Evolutionary conservation across 2,113 vertebrate genomes (phyloP).

Genomic region (Clarias macrocephalus): DNA sequence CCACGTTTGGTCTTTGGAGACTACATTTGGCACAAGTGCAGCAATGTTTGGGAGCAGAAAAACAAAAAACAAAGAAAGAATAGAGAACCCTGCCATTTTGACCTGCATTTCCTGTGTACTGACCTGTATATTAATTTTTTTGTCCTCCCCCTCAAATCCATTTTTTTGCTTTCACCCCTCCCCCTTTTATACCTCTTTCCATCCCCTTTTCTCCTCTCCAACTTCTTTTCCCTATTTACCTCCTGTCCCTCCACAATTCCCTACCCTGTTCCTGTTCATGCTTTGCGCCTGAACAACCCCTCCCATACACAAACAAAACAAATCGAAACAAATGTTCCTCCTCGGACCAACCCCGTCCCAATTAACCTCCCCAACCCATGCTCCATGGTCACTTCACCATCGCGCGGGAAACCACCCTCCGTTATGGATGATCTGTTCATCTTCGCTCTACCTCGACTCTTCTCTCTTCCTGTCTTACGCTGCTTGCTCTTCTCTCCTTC

Average conservation of each 20-base stretch:
- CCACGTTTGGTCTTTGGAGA: conserved; percentile 87
- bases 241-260: conserved; percentile 75
- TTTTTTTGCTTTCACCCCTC: conserved; percentile 67
- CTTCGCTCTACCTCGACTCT: conserved; percentile 97
- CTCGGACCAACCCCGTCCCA: conserved; percentile 97
- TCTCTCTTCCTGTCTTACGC: conserved; percentile 99
- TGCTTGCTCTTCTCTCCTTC: conserved; percentile 79
- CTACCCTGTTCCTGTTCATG: conserved; percentile 74
- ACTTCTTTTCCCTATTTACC: conserved; percentile 40
- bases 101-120: conserved; percentile 95
- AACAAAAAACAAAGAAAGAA: conserved; percentile 62
- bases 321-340: conserved; percentile 77
- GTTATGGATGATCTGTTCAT: conserved; percentile 99
- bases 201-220: conserved; percentile 24
- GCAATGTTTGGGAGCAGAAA: conserved; percentile 34
- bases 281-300: conserved; percentile 83
- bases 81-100: conserved; percentile 90
- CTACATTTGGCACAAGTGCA: conserved; percentile 85
- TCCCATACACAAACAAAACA: neutral
- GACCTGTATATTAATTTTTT: conserved; percentile 87
- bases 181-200: conserved; percentile 33
- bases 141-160: conserved; percentile 69
- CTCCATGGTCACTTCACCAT: conserved; percentile 96
- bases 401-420: conserved; percentile 94
- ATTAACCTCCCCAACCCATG: conserved; percentile 94